Percentiles rank a stretch among this genome's conserved stretches.
phyloP scores from a whole-genome alignment of 2,888 invertebrate genomes.

The Pachliopta kotzebuea region DNA sequence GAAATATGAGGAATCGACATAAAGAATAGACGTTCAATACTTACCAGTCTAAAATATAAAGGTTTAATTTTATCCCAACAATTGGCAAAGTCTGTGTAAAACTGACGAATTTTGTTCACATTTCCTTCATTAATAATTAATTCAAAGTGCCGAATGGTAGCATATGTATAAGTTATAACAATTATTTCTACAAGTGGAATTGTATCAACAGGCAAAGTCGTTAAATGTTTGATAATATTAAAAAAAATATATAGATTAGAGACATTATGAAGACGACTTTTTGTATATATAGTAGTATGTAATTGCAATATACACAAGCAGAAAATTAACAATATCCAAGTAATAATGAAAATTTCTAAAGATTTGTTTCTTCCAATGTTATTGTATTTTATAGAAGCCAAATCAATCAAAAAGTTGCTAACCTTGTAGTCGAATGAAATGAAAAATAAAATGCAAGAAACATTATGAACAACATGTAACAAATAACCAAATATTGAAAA shows the following conservation, averaged over 20 bases:
- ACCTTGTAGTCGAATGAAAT: not conserved
- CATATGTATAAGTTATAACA: not conserved
- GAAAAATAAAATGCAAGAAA: not conserved
- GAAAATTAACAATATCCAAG: not conserved
- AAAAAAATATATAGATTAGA: not conserved
- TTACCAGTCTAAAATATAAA: constrained; percentile 16
- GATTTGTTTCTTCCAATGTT: not conserved
- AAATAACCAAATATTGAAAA: not conserved
- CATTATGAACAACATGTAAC: not conserved
- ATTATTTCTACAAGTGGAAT: not conserved
- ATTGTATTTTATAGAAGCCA: not conserved
- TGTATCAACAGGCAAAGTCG: not conserved
- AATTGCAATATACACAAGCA: not conserved
- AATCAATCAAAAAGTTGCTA: not conserved
- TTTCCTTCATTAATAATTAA: not conserved
- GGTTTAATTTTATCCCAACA: constrained; percentile 23
- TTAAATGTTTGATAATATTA: not conserved
- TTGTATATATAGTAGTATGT: no score
- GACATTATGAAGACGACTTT: no score
- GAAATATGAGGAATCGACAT: not conserved
- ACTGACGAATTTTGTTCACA: constrained; percentile 4
- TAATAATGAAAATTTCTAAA: not conserved
- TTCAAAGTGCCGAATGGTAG: not conserved
- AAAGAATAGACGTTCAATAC: not conserved
- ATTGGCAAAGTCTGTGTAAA: constrained; percentile 4